These are phyloP conservation scores for Tenebrosternarchus preto DNA, from an alignment of 2,113 vertebrate species.

Conservation along the genomic window DNA sequence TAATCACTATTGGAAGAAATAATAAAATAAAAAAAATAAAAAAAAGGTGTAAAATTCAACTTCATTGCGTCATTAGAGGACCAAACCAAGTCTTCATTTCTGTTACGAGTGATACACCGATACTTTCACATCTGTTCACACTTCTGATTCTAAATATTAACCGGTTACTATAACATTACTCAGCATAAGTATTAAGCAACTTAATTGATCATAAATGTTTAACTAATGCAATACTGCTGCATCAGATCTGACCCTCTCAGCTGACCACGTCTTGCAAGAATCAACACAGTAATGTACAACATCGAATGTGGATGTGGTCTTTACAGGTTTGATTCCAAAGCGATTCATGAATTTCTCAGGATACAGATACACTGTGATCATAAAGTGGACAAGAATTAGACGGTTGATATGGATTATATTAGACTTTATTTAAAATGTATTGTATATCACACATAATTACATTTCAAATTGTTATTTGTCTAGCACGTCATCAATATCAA, in stretches of 20 bases:
- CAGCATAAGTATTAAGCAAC: neutral
- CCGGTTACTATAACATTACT: conserved; percentile 2
- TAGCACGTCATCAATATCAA: conserved; percentile 82
- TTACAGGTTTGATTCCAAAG: conserved; percentile 26
- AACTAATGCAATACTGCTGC: neutral
- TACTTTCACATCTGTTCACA: conserved; percentile 17
- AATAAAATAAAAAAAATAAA: no score
- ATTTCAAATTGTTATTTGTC: conserved; percentile 80
- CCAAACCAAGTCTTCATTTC: conserved; percentile 8
- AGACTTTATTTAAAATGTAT: conserved; percentile 82
- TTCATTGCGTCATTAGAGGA: neutral
- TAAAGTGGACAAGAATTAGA: conserved; percentile 75
- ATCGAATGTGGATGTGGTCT: conserved; percentile 4
- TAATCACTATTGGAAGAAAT: neutral
- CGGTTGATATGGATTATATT: conserved; percentile 80
- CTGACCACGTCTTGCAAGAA: conserved; percentile 15
- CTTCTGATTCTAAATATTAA: conserved; percentile 10
- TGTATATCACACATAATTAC: conserved; percentile 79
- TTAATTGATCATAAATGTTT: neutral
- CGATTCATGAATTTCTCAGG: conserved; percentile 18
- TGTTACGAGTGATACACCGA: conserved; percentile 17
- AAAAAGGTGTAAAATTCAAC: neutral
- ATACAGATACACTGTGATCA: conserved; percentile 40
- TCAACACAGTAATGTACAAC: conserved; percentile 12
- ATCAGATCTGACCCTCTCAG: conserved; percentile 11